Conservation (phyloP, 2,797 vertebrate genomes). For the Tokudaia muenninki region DNA sequence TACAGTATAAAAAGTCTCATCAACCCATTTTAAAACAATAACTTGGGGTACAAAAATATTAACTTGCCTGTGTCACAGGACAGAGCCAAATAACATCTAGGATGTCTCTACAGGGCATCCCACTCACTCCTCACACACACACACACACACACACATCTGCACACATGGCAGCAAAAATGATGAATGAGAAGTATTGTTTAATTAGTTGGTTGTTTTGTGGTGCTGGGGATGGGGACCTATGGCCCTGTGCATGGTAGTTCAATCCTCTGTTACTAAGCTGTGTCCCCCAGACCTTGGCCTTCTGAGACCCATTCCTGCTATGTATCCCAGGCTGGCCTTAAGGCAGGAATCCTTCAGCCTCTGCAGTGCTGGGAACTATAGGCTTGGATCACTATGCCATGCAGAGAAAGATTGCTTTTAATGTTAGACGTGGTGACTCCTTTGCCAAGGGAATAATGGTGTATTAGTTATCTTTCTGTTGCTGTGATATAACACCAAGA, state of each 20-base stretch:
- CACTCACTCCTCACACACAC: neutral
- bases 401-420: neutral
- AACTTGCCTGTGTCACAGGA: neutral
- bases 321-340: neutral
- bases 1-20: neutral
- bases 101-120: neutral
- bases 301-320: neutral
- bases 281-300: neutral
- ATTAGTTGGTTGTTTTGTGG: neutral
- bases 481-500: neutral
- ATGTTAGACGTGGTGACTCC: neutral
- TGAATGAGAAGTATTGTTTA: neutral
- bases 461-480: neutral
- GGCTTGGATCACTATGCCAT: no score
- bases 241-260: neutral
- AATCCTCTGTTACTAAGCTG: neutral
- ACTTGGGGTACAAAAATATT: neutral
- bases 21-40: neutral
- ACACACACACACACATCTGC: neutral
- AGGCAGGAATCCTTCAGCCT: neutral
- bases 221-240: neutral
- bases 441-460: neutral
- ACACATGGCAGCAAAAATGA: neutral
- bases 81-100: neutral
- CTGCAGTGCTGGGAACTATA: neutral